Evolutionary conservation across 1,140 invertebrate species (phyloP), one percentile per base, ranked within the genome.

Genomic region (Batillaria attramentaria): DNA sequence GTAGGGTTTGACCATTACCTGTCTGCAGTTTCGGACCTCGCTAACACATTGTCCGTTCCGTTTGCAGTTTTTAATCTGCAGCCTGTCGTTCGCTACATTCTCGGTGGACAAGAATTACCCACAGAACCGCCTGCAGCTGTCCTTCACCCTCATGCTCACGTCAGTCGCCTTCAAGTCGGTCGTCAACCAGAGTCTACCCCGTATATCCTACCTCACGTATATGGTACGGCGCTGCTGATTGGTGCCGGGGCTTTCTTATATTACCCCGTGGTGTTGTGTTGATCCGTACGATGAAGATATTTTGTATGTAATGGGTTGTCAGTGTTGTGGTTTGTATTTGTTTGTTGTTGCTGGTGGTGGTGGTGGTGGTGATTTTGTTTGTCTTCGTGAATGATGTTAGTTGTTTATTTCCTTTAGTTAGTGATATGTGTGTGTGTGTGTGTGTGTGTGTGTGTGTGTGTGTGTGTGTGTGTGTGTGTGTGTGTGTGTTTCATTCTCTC

Each of bases 31-130:
- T 70, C 31, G 46, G 10, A 50, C 24, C 46, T 50, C 2, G 16
- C 16, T 54, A 54, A 54, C 2, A 16, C 46, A n/a, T n/a, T 2
- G 1, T 69, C 66, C 39, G 66, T 37, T 65, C 39, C 66, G n/a
- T 31, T 83, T 85, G 77, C 85, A 88, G 87, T 88, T 87, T 81
- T 81, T 89, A n/a, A 87, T 88, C 57, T 90, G 90, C 81, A 89
- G 86, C 79, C 83, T 91, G 77, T 87, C 90, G 37, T 91, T 91
- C 84, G 87, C 91, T 31, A 91, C 90, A 80, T 91, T 91, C 84
- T 87, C 90, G 28, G 90, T 91, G 62, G 80, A 87, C n/a, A 87
- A 87, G 39, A 79, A 83, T 20, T 79, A 84, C 18, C 89, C 90
- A 54, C 86, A 91, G 80, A 90, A 90, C 79, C 85, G 91, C 16